Evolutionary conservation across 2,888 invertebrate genomes (phyloP).

Genomic region (Dasysyrphus tricinctus): DNA sequence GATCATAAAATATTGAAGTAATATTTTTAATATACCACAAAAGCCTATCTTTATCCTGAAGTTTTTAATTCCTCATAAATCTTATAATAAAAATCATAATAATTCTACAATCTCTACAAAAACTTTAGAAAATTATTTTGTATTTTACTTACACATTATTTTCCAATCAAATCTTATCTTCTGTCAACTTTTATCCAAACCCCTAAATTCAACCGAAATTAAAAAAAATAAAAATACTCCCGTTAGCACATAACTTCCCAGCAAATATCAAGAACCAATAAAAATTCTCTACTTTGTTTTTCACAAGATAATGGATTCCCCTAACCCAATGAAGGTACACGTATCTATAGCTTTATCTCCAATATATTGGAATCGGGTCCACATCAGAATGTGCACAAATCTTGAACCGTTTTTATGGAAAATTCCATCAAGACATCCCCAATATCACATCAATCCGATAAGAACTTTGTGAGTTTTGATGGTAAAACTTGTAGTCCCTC

Average conservation of each 20-base stretch:
- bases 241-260: constrained; percentile 29
- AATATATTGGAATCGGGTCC: not conserved
- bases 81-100: not conserved
- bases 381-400: constrained; percentile 55
- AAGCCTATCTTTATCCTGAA: not conserved
- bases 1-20: too few species aligned
- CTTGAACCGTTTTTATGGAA: constrained; percentile 61
- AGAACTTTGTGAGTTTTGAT: constrained; percentile 69
- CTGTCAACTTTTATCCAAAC: not conserved
- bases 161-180: constrained; percentile 19
- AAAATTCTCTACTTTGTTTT: constrained; percentile 53
- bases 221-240: constrained; percentile 8
- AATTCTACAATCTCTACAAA: not conserved
- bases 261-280: constrained; percentile 44
- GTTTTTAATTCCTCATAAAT: constrained; percentile 17
- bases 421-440: constrained; percentile 63
- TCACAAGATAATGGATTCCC: constrained; percentile 39
- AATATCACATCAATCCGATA: constrained; percentile 67
- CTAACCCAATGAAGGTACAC: not conserved
- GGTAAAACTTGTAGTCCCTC: constrained; percentile 41
- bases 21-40: too few species aligned
- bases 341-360: not conserved
- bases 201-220: not conserved
- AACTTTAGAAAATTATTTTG: not conserved
- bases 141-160: not conserved